These are phyloP conservation scores for Gymnopithys bicolor DNA, from an alignment of 2,797 vertebrate species.

Conservation along the genomic window DNA sequence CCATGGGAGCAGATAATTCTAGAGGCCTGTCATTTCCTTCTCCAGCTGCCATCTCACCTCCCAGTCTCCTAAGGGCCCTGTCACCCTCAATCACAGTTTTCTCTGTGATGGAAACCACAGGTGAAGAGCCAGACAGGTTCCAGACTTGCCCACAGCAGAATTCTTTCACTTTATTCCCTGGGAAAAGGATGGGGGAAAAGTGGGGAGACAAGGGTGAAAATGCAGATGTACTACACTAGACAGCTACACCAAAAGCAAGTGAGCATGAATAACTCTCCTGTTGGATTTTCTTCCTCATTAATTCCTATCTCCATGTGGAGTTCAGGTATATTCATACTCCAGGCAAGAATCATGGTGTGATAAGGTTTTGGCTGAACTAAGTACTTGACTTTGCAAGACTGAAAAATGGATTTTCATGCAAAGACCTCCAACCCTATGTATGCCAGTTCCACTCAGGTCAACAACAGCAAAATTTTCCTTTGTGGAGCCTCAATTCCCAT, in stretches of 20 bases:
- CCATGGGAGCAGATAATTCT: slow-evolving; percentile 7
- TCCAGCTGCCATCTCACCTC: slow-evolving; percentile 51
- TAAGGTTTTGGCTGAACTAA: background rate
- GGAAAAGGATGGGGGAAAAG: background rate
- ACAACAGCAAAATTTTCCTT: background rate
- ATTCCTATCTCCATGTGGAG: background rate
- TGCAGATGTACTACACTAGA: background rate
- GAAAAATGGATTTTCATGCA: background rate
- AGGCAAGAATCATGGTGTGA: background rate
- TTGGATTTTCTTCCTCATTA: background rate
- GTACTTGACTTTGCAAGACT: background rate
- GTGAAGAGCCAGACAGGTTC: slow-evolving; percentile 52
- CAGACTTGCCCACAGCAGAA: slow-evolving; percentile 47
- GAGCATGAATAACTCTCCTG: background rate
- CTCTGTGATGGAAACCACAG: slow-evolving; percentile 21
- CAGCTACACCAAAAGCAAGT: background rate
- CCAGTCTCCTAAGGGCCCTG: slow-evolving; percentile 50
- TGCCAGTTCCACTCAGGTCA: background rate
- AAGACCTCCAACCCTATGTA: background rate
- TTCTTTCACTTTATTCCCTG: background rate
- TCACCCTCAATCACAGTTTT: slow-evolving; percentile 28
- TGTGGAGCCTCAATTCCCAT: background rate
- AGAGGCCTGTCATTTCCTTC: slow-evolving; percentile 44
- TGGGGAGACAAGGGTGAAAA: background rate
- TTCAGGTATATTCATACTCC: background rate